A percentile compares a stretch with the other conserved stretches of the same genome.
Evolutionary conservation across 2,113 vertebrate species (phyloP).

Genomic region (Megaptera novaeangliae): DNA sequence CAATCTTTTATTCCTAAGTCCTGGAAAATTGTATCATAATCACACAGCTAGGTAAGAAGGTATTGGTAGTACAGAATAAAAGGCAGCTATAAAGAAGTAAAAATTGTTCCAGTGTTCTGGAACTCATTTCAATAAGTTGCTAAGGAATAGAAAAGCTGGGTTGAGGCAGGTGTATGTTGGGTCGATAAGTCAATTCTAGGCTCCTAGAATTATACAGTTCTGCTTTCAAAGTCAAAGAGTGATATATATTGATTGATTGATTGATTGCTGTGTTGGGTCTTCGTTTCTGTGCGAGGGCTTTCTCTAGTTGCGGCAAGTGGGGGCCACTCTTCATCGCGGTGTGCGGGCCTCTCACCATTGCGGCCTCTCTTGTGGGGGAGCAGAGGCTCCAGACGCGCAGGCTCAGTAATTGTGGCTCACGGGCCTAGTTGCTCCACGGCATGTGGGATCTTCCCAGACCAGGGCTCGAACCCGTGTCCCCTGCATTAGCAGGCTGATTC

Average conservation of each 20-base stretch:
- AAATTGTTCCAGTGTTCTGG: background rate
- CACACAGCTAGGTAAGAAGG: background rate
- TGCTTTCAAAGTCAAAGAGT: constrained; percentile 14
- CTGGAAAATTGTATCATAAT: background rate
- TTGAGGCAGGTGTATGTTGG: background rate
- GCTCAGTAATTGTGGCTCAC: no score
- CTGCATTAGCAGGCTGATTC: no score
- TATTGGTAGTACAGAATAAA: background rate
- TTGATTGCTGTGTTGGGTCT: no score
- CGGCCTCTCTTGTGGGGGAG: no score
- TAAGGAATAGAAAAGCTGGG: background rate
- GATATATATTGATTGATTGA: background rate
- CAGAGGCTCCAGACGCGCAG: no score
- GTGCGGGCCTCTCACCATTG: no score
- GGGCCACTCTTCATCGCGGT: no score
- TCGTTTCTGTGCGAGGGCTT: no score
- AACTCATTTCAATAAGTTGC: background rate
- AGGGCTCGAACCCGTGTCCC: no score
- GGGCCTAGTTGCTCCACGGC: no score
- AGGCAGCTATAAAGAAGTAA: background rate
- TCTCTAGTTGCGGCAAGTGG: no score
- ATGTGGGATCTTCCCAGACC: no score
- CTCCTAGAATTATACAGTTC: background rate
- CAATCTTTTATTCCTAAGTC: background rate
- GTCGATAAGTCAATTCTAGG: background rate